Evolutionary conservation across 1,140 invertebrate species (phyloP).

Genomic region (Drosophila simulans): DNA sequence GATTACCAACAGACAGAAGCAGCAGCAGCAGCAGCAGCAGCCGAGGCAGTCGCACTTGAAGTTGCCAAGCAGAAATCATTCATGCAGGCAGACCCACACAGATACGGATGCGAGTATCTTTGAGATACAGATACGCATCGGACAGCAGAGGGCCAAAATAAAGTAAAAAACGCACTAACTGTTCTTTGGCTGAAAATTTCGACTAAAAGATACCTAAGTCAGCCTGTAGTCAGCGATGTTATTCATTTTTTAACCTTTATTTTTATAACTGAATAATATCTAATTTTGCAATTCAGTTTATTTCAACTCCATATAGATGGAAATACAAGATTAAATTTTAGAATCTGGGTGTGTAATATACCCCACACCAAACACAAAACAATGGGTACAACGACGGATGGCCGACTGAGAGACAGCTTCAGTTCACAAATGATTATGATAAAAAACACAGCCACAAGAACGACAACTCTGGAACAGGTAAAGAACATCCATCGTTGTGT

Average conservation of each 20-base stretch:
- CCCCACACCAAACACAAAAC: neutral
- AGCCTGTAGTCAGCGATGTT: neutral
- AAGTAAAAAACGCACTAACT: constrained; percentile 10
- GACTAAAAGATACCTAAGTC: neutral
- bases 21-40: constrained; percentile 37
- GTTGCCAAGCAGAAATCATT: constrained; percentile 63
- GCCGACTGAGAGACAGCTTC: constrained; percentile 29
- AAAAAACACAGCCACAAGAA: constrained; percentile 44
- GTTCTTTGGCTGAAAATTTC: neutral
- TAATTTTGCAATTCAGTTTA: too few species aligned
- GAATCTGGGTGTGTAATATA: constrained; percentile 1
- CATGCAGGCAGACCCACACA: constrained; percentile 51
- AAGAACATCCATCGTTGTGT: constrained; percentile 62
- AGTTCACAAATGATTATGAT: constrained; percentile 74
- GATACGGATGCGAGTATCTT: constrained; percentile 40
- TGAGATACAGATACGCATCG: constrained; percentile 57
- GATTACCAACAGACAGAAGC: constrained; percentile 63
- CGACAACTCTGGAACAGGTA: constrained; percentile 60
- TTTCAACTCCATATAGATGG: too few species aligned
- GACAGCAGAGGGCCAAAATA: constrained; percentile 25
- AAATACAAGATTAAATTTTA: neutral
- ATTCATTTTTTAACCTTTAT: too few species aligned
- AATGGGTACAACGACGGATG: neutral
- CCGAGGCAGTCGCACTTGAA: constrained; percentile 47
- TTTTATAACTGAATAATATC: too few species aligned